Evolutionary conservation across 2,888 invertebrate genomes (phyloP).

Genomic region (Cephus sareptanus): DNA sequence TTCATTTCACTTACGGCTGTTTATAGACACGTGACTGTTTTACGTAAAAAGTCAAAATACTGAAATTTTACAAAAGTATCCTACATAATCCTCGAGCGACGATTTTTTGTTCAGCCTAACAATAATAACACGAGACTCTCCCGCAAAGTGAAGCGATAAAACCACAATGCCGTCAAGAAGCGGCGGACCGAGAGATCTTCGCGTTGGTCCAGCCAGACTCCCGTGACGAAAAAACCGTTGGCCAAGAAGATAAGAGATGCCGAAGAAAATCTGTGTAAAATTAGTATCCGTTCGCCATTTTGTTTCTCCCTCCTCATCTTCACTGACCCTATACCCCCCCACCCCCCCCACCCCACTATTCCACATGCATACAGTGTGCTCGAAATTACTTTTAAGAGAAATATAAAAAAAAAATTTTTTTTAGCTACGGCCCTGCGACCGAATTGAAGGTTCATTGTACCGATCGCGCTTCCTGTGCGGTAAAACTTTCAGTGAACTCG

Average conservation of each 20-base stretch:
- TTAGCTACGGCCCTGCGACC: neutral
- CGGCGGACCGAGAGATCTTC: constrained; percentile 13
- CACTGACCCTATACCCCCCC: neutral
- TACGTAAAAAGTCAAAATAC: no score
- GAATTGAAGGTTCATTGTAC: neutral
- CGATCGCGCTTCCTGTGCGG: neutral
- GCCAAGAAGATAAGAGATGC: neutral
- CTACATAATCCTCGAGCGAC: neutral
- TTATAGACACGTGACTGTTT: no score
- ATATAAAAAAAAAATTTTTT: neutral
- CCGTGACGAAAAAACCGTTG: constrained; percentile 23
- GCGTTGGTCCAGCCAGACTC: constrained; percentile 37
- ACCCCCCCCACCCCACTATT: no score
- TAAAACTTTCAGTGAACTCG: neutral
- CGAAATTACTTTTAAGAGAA: neutral
- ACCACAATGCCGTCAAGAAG: constrained; percentile 4
- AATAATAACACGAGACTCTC: constrained; percentile 24
- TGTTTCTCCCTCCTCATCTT: neutral
- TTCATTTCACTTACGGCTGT: no score
- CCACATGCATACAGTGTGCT: neutral
- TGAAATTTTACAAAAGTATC: no score
- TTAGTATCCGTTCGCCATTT: neutral
- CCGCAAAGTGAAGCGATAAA: constrained; percentile 27
- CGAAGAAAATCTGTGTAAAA: neutral
- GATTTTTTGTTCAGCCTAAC: neutral